A percentile compares a stretch with the other conserved stretches of the same genome.
Conservation (phyloP, 2,113 vertebrate genomes). For the Peromyscus californicus region DNA sequence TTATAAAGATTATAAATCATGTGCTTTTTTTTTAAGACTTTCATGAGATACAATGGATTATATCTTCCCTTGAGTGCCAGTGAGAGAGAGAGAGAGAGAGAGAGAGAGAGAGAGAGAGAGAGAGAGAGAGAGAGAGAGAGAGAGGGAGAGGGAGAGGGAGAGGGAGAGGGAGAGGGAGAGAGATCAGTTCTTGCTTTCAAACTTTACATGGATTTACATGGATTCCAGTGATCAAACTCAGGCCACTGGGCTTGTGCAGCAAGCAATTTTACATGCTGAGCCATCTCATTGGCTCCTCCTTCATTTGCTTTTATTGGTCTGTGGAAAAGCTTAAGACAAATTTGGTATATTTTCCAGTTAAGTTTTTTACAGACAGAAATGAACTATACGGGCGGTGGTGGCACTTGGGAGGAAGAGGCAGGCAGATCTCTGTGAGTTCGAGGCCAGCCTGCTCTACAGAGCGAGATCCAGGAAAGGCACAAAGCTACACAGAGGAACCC, state of each 20-base stretch:
- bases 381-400: slow-evolving; percentile 47
- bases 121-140: too few species aligned
- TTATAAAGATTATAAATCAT: neutral
- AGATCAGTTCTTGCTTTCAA: neutral
- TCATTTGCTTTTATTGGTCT: slow-evolving; percentile 56
- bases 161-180: too few species aligned
- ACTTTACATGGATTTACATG: neutral
- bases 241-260: neutral
- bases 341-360: neutral
- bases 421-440: too few species aligned
- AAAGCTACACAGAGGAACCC: too few species aligned
- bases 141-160: too few species aligned
- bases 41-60: neutral
- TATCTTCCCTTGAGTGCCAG: too few species aligned
- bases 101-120: too few species aligned
- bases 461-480: too few species aligned
- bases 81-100: too few species aligned
- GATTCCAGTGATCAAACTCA: neutral
- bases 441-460: too few species aligned
- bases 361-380: slow-evolving; percentile 65
- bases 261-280: neutral
- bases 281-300: neutral
- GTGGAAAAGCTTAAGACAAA: slow-evolving; percentile 13
- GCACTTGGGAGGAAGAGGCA: too few species aligned
- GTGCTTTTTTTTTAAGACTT: slow-evolving; percentile 4